phyloP scores from a whole-genome alignment of 2,113 vertebrate genomes.

The Colossoma macropomum region DNA sequence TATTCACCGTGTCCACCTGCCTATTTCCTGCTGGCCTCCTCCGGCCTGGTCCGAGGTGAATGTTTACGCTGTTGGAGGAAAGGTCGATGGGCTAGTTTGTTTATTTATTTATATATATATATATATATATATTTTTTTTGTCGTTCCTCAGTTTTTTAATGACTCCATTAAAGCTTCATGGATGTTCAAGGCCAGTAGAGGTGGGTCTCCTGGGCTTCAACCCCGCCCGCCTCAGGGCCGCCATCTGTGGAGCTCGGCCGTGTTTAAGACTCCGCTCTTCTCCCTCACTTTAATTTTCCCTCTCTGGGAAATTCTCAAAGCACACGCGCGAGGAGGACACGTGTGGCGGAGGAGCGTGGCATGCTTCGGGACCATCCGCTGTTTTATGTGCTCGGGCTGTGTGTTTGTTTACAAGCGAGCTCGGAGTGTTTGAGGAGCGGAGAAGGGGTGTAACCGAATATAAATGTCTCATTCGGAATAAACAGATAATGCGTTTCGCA shows the following conservation, averaged over 20 bases:
- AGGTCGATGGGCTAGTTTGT: slow-evolving; percentile 4
- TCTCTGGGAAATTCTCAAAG: slow-evolving; percentile 18
- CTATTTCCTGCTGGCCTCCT: slow-evolving; percentile 60
- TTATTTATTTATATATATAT: background rate
- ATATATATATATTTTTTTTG: background rate
- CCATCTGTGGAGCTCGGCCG: slow-evolving; percentile 36
- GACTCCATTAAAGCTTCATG: slow-evolving; percentile 48
- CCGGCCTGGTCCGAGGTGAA: slow-evolving; percentile 24
- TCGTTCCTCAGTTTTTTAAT: slow-evolving; percentile 24
- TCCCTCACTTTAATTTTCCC: background rate
- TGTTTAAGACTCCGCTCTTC: slow-evolving; percentile 14
- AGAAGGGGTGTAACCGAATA: background rate
- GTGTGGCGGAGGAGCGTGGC: slow-evolving; percentile 13
- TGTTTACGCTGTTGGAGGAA: slow-evolving; percentile 55
- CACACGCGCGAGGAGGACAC: background rate
- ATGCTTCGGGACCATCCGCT: background rate
- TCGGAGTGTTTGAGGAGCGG: slow-evolving; percentile 23
- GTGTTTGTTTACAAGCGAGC: background rate
- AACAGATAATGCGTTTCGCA: background rate
- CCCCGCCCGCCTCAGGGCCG: slow-evolving; percentile 43
- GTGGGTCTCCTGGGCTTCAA: slow-evolving; percentile 14
- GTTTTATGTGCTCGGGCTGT: background rate
- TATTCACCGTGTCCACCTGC: slow-evolving; percentile 50
- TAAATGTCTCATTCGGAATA: background rate
- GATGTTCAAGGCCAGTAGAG: slow-evolving; percentile 43